Conservation (phyloP, 1,140 invertebrate species). For the Panagrolaimus sp. region DNA sequence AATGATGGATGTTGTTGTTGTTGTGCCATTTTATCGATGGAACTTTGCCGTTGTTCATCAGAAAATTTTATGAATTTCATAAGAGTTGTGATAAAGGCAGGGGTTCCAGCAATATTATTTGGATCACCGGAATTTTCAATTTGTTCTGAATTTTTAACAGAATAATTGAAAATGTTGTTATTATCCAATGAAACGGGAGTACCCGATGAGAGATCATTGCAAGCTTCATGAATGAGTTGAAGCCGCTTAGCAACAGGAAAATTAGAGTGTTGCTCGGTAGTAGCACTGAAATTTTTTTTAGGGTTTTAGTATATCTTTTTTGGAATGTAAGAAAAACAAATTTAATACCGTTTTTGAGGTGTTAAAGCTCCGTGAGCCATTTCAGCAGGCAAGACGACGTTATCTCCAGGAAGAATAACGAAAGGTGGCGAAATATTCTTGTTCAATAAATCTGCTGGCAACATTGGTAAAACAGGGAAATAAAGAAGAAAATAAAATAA, state of each 20-base stretch:
- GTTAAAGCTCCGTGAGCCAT: not conserved
- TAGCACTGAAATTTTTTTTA: not conserved
- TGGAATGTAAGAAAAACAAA: not conserved
- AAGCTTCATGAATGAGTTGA: not conserved
- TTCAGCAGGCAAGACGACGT: not conserved
- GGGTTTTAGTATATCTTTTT: too few species aligned
- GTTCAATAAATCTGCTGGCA: conserved; percentile 9
- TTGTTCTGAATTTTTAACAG: not conserved
- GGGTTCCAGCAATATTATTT: not conserved
- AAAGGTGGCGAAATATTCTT: conserved; percentile 8
- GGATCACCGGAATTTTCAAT: not conserved
- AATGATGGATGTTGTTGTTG: too few species aligned
- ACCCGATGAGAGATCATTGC: not conserved
- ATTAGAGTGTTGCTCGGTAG: not conserved
- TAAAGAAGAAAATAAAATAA: not conserved
- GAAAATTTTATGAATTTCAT: conserved; percentile 7
- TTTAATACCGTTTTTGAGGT: conserved; percentile 2
- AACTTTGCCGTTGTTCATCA: conserved; percentile 2
- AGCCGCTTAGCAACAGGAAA: conserved; percentile 3
- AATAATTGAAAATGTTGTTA: not conserved
- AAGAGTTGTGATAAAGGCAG: not conserved
- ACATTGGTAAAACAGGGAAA: not conserved
- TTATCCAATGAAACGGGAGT: not conserved
- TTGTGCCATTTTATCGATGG: not conserved
- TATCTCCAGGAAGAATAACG: not conserved